phyloP scores from a whole-genome alignment of 1,140 invertebrate genomes.

The Anthonomus grandis region DNA sequence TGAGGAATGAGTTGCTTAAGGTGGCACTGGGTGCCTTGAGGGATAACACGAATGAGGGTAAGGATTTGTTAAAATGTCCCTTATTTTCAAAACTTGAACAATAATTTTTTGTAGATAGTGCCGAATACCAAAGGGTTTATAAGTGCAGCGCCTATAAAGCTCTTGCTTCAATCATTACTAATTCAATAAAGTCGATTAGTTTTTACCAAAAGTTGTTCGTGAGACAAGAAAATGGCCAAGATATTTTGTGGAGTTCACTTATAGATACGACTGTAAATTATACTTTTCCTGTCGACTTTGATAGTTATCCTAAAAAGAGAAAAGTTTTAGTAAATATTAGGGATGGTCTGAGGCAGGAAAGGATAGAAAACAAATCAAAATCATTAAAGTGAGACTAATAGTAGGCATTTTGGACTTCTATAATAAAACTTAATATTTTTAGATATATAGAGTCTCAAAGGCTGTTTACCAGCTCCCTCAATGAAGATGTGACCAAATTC shows the following conservation, averaged over 20 bases:
- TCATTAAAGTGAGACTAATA: conserved; percentile 5
- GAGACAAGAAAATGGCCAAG: conserved; percentile 42
- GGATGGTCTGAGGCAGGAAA: conserved; percentile 25
- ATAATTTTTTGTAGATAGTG: background rate
- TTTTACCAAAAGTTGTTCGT: conserved; percentile 41
- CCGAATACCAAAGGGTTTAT: conserved; percentile 28
- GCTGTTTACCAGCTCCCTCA: conserved; percentile 49
- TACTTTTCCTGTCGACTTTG: conserved; percentile 46
- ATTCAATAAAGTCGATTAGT: conserved; percentile 37
- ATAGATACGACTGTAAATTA: conserved; percentile 49
- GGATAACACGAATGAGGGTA: background rate
- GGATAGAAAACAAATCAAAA: conserved; percentile 5
- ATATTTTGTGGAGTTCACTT: conserved; percentile 52
- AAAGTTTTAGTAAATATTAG: conserved; percentile 52
- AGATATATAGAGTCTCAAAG: conserved; percentile 44
- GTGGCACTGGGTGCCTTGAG: conserved; percentile 27
- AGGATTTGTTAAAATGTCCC: background rate
- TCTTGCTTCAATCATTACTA: conserved; percentile 30
- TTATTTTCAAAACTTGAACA: background rate
- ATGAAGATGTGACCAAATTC: conserved; percentile 54
- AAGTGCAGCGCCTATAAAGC: conserved; percentile 37
- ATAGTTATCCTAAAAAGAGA: conserved; percentile 47
- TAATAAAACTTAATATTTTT: conserved; percentile 6
- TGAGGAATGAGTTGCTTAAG: conserved; percentile 19
- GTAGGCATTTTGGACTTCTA: background rate